Evolutionary conservation across 2,888 invertebrate genomes (phyloP), one percentile per base, ranked within the genome.

Genomic region (Dryocosmus kuriphilus): DNA sequence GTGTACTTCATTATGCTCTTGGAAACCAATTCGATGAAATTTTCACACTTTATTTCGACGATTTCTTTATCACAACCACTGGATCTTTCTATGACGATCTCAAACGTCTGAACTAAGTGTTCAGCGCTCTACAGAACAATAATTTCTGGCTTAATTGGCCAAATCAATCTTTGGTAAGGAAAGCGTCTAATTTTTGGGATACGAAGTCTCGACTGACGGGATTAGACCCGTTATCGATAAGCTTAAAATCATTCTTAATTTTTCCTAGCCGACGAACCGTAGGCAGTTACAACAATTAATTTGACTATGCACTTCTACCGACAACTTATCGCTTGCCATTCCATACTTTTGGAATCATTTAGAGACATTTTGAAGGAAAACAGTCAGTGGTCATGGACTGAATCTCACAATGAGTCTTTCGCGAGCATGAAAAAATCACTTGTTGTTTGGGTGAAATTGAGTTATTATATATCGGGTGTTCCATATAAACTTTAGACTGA

Each of bases 271-370:
- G 0, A 77, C 63, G 38, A 86, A 82, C 32, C 62, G 85, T 71
- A 85, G 85, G 77, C 81, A 87, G 41, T 63, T 88, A 30, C 79
- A 85, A 61, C 73, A 77, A 62, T 84, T 86, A 73, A n/a, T 82
- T 19, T 79, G 82, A 4, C n/a, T 81, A 2, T 82, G 80, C 51
- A 79, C 51, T 14, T 82, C 71, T 82, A 82, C 35, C 57, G 80
- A 11, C 79, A 79, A 24, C 41, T 77, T 38, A 74, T 55, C 16
- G 57, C 74, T 0, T 8, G 24, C 1, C 77, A 79, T 67, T 74
- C 80, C 7, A 30, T 22, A 22, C 55, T 46, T 16, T 22, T 79
- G 0, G 76, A 77, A 14, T 65, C 81, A 0, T 78, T 83, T 71
- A 27, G 78, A 8, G 46, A 73, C 1, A 38, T 83, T 0, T 38